Base-by-base conservation (phyloP, 2,888 invertebrate genomes). In the Acholoe squamosa region DNA sequence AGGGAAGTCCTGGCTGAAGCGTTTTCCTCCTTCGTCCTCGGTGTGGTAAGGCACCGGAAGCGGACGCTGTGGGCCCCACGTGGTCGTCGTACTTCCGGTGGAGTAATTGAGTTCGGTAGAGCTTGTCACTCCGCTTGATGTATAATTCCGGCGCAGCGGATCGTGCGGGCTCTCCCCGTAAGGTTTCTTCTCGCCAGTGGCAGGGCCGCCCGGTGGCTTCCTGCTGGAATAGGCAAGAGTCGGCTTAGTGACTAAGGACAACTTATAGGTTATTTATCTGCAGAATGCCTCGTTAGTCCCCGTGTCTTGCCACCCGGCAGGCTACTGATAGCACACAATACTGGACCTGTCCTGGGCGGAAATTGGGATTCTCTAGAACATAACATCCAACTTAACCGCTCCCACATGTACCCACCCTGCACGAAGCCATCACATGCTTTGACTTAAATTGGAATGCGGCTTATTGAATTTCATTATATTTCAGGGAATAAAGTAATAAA, bases 111-210 rank as follows among this genome's bases (percentile, higher is more conserved):
- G 80, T 43, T 80, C 80, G 16, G 80, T 34, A 5, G 80, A 80
- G 43, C 80, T 80, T 10, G 80, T 80, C 22, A 80, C 80, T 19
- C 80, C 80, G 80, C 80, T 80, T 16, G 80, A 80, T 33, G 80
- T 80, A 34, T 80, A 80, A 43, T 80, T 80, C 34, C 80, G 80
- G 22, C 80, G 33, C 80, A 80, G n/a, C 33, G 80, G 80, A 43
- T 80, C 80, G 43, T 80, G 80, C 34, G 80, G 80, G 43, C 80
- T 80, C 34, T 80, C 80, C n/a, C 80, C 80, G 43, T 80, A 80
- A 34, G 80, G 43, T 25, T 80, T 80, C 80, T 80, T 80, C 80
- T 80, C 80, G 25, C 80, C 25, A 16, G 7, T 25, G 16, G 43
- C 16, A 14, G 80, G 22, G 80, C 34, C 80, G n/a, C 80, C 80